phyloP scores from a whole-genome alignment of 2,888 invertebrate genomes.

The Anticlea derivata region DNA sequence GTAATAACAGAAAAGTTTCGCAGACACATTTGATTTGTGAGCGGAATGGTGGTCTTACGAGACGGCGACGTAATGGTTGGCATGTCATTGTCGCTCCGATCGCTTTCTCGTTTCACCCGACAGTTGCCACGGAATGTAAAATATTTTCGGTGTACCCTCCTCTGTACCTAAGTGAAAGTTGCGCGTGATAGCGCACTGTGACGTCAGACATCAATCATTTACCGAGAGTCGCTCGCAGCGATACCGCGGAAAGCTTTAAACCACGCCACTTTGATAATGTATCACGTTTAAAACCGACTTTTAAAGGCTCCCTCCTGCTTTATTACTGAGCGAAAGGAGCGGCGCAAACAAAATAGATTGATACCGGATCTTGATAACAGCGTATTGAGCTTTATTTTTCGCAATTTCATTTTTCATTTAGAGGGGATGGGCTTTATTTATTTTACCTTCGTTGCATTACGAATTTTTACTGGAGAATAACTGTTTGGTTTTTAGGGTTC shows the following conservation, averaged over 20 bases:
- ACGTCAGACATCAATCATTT: constrained; percentile 77
- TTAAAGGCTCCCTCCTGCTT: constrained; percentile 63
- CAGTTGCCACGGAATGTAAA: constrained; percentile 56
- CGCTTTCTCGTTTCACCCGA: constrained; percentile 48
- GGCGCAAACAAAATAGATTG: constrained; percentile 76
- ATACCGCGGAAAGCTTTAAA: constrained; percentile 78
- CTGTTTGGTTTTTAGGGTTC: no score
- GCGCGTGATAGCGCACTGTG: constrained; percentile 62
- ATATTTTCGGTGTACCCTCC: constrained; percentile 61
- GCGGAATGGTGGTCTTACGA: constrained; percentile 25
- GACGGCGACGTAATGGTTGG: constrained; percentile 30
- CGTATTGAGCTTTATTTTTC: constrained; percentile 63
- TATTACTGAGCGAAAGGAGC: constrained; percentile 61
- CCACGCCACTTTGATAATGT: constrained; percentile 75
- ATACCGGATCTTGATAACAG: constrained; percentile 67
- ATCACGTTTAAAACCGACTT: constrained; percentile 76
- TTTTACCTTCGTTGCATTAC: constrained; percentile 3
- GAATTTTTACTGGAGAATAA: neutral
- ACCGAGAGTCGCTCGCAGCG: constrained; percentile 66
- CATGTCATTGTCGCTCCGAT: constrained; percentile 41
- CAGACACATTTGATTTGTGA: constrained; percentile 33
- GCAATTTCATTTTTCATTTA: constrained; percentile 27
- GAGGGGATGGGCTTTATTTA: constrained; percentile 11
- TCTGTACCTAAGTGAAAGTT: constrained; percentile 60
- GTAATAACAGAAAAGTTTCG: constrained; percentile 21